A percentile compares a stretch with the other conserved stretches of the same genome.
Conservation (phyloP, 2,888 invertebrate species). For the Sylvicola cinctus region DNA sequence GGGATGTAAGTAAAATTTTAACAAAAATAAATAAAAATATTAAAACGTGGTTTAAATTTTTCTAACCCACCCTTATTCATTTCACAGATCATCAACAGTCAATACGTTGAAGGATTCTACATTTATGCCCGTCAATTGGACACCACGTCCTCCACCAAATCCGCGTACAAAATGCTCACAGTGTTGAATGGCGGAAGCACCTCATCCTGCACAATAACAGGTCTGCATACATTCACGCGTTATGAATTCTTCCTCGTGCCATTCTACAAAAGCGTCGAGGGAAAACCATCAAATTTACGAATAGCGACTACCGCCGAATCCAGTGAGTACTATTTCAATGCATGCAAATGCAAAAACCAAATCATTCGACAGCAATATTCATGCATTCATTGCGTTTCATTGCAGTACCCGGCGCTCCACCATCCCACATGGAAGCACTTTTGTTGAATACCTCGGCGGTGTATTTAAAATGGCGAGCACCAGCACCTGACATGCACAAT, state of each 20-base stretch:
- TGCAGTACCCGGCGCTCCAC: conserved; percentile 63
- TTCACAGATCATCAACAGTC: conserved; percentile 51
- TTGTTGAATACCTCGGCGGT: conserved; percentile 64
- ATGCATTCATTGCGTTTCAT: conserved; percentile 10
- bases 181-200: conserved; percentile 61
- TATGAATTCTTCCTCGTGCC: conserved; percentile 89
- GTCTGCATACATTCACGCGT: conserved; percentile 62
- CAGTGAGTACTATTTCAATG: conserved; percentile 33
- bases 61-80: too few relatives aligned
- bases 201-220: conserved; percentile 57
- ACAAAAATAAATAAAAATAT: conserved; percentile 1
- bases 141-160: conserved; percentile 19
- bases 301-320: conserved; percentile 68
- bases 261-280: conserved; percentile 73
- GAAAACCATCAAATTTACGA: conserved; percentile 71
- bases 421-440: conserved; percentile 62
- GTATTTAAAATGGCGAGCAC: conserved; percentile 70
- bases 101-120: conserved; percentile 65
- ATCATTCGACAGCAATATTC: too few relatives aligned
- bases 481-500: conserved; percentile 50
- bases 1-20: conserved; percentile 40
- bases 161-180: conserved; percentile 53
- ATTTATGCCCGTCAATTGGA: conserved; percentile 57
- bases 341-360: conserved; percentile 4
- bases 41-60: not conserved